phyloP scores from a whole-genome alignment of 2,888 invertebrate genomes.

The Drosophila mayaguana region DNA sequence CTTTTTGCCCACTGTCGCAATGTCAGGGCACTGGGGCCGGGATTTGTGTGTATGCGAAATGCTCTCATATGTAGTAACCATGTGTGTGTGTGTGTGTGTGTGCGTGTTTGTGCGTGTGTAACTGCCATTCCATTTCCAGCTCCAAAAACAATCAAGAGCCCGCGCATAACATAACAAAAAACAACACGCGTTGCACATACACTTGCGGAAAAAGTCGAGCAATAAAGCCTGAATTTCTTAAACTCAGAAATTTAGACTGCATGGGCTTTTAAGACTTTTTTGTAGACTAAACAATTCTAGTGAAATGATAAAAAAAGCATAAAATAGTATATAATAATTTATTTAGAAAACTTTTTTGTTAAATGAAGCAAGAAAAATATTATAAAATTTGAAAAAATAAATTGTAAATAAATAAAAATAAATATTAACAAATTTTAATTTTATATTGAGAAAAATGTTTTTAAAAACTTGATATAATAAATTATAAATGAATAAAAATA shows the following conservation, averaged over 20 bases:
- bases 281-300: rapidly evolving
- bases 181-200: constrained; percentile 28
- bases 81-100: neutral
- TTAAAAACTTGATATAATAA: too few relatives aligned
- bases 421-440: too few relatives aligned
- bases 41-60: constrained; percentile 59
- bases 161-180: constrained; percentile 57
- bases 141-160: constrained; percentile 71
- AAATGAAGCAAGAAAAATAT: too few relatives aligned
- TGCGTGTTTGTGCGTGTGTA: constrained; percentile 16
- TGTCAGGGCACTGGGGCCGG: constrained; percentile 53
- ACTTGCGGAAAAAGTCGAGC: neutral
- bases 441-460: too few relatives aligned
- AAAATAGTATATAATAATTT: too few relatives aligned
- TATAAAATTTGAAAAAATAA: too few relatives aligned
- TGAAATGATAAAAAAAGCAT: neutral
- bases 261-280: neutral
- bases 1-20: constrained; percentile 52
- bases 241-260: neutral
- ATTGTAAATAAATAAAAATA: too few relatives aligned
- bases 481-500: too few relatives aligned
- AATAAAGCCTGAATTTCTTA: neutral
- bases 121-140: constrained; percentile 63
- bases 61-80: constrained; percentile 17
- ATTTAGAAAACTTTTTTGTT: too few relatives aligned